A percentile compares a stretch with the other conserved stretches of the same genome.
Conservation (phyloP, 2,797 vertebrate genomes). For the Limosa lapponica region DNA sequence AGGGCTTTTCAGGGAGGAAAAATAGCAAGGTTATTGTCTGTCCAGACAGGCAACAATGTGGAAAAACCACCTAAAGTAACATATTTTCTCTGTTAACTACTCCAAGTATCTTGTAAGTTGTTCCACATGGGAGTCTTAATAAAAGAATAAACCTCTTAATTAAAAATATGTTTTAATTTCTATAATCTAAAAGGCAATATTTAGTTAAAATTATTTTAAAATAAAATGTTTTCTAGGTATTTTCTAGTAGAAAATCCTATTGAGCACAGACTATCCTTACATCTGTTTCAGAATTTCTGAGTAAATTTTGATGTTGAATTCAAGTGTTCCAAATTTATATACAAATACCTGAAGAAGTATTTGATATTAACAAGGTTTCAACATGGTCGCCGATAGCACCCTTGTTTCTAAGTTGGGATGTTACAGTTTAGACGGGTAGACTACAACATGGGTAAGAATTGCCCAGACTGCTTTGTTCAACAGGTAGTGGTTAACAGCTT, state of each 20-base stretch:
- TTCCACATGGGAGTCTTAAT: not conserved
- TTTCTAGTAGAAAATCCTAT: not conserved
- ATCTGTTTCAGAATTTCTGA: not conserved
- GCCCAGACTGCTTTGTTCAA: not conserved
- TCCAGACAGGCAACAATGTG: not conserved
- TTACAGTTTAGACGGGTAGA: not conserved
- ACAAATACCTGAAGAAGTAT: not conserved
- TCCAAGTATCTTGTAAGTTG: not conserved
- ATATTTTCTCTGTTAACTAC: not conserved
- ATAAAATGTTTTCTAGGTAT: not conserved
- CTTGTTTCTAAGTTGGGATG: not conserved
- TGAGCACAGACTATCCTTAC: not conserved
- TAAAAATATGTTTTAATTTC: not conserved
- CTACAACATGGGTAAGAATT: not conserved
- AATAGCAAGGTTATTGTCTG: not conserved
- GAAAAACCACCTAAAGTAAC: not conserved
- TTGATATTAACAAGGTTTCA: not conserved
- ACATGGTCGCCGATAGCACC: not conserved
- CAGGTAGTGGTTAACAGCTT: not conserved
- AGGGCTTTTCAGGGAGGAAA: not conserved
- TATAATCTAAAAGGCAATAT: not conserved
- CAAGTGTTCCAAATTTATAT: not conserved
- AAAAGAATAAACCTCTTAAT: not conserved
- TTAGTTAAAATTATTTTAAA: not conserved
- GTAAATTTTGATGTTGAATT: constrained; percentile 26